These are phyloP conservation scores for Amphiduros pacificus DNA, from an alignment of 2,888 invertebrate species.

Conservation along the genomic window DNA sequence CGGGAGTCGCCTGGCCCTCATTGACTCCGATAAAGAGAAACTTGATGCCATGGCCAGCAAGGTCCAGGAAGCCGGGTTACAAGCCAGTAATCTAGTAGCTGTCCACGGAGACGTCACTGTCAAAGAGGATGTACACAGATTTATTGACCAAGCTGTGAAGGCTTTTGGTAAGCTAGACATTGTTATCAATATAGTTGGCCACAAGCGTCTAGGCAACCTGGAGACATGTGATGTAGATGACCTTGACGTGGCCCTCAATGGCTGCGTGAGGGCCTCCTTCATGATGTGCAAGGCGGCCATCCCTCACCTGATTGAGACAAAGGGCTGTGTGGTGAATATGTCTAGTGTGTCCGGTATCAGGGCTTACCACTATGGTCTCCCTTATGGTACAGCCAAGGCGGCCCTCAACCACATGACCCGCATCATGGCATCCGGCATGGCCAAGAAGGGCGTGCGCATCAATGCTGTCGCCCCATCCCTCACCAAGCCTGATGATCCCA, in stretches of 20 bases:
- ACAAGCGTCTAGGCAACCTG: neutral
- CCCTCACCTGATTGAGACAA: neutral
- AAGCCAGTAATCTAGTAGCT: neutral
- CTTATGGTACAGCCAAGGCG: constrained; percentile 1
- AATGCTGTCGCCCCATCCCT: neutral
- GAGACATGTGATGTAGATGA: neutral
- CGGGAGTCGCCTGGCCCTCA: neutral
- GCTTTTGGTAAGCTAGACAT: neutral
- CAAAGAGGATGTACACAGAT: neutral
- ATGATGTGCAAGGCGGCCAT: neutral
- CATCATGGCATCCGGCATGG: neutral
- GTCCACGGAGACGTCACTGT: neutral
- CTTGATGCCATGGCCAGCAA: neutral
- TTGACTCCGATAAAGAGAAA: neutral
- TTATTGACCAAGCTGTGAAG: neutral
- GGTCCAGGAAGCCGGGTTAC: neutral
- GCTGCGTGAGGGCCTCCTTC: neutral
- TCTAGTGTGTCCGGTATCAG: neutral
- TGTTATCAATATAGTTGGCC: neutral
- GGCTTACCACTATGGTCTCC: constrained; percentile 1
- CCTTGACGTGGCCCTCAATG: neutral
- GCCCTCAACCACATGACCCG: neutral
- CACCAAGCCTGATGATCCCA: neutral
- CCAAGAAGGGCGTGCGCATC: too few relatives aligned
- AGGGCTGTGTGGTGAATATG: neutral